Percentiles rank a stretch among this genome's conserved stretches.
phyloP scores from a whole-genome alignment of 2,888 invertebrate species.

The Torymus auratus region DNA sequence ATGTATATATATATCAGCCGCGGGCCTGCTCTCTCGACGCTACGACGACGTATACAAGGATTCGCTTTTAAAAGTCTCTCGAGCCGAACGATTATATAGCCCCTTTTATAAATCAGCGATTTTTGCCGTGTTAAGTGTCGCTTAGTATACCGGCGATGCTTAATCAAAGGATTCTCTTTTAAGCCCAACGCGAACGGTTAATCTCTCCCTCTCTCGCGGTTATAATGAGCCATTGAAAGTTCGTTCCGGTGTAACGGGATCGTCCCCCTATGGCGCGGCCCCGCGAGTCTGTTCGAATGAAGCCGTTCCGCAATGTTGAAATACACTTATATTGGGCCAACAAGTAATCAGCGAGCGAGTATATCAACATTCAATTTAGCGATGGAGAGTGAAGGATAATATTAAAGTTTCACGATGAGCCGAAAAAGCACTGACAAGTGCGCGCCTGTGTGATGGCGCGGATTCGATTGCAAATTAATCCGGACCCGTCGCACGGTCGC shows the following conservation, averaged over 20 bases:
- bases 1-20: no score
- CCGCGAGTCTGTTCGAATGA: constrained; percentile 20
- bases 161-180: constrained; percentile 39
- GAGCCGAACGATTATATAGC: neutral
- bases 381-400: no score
- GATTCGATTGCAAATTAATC: no score
- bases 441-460: no score
- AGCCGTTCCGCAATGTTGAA: constrained; percentile 25
- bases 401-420: no score
- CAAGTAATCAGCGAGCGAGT: no score
- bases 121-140: no score
- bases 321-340: neutral
- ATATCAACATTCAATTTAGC: no score
- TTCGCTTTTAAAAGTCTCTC: constrained; percentile 18
- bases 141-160: constrained; percentile 2
- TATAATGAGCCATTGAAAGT: constrained; percentile 42
- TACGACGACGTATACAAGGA: constrained; percentile 12
- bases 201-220: constrained; percentile 8
- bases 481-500: no score
- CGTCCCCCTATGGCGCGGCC: neutral
- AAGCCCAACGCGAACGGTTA: constrained; percentile 24
- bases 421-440: no score
- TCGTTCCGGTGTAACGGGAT: constrained; percentile 20
- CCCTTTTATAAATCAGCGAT: no score
- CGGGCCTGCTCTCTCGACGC: no score